Evolutionary conservation across 2,888 invertebrate genomes (phyloP), one percentile per base, ranked within the genome.

Genomic region (Argynnis bischoffii): DNA sequence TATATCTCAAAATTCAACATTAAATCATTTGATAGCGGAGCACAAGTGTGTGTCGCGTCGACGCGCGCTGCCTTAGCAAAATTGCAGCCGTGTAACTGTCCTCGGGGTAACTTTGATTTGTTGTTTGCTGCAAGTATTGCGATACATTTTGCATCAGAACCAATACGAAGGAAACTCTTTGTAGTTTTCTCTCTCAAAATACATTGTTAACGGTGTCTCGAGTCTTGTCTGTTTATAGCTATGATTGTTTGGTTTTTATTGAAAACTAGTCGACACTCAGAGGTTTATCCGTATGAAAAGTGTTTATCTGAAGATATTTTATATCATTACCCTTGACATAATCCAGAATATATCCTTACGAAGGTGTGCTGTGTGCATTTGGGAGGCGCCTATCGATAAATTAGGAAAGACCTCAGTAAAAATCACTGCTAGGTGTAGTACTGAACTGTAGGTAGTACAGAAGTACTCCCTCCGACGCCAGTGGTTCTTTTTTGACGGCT

Each of bases 41-140:
- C 6, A 46, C 46, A 15, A 56, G 14, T 21, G 47, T 59, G 6
- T 47, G 47, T 59, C 59, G 47, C 47, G 47, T 26, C 35, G 18
- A 16, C 51, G 51, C n/a, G 14, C 14, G 51, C 61, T 6, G 15
- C 61, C 61, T 61, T 51, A 16, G 61, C 61, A 61, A 61, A 35
- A 61, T 61, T 61, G 61, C 61, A 61, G 31, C 51, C 61, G 35
- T 61, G 61, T 61, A 41, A 51, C 61, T 51, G 51, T 51, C 61
- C 61, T 61, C 50, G 18, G 61, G 61, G 61, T 41, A 51, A 61
- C 61, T 61, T 61, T 61, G 61, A 61, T 61, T 61, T 61, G 61
- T 61, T 61, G 18, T 61, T 50, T 61, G 51, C 61, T 51, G 50
- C 61, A 51, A 61, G 60, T 31, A 60, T 60, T 60, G 50, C 50